Conservation (phyloP, 64 coral and sea anemone species). For the Trachythela sp. region DNA sequence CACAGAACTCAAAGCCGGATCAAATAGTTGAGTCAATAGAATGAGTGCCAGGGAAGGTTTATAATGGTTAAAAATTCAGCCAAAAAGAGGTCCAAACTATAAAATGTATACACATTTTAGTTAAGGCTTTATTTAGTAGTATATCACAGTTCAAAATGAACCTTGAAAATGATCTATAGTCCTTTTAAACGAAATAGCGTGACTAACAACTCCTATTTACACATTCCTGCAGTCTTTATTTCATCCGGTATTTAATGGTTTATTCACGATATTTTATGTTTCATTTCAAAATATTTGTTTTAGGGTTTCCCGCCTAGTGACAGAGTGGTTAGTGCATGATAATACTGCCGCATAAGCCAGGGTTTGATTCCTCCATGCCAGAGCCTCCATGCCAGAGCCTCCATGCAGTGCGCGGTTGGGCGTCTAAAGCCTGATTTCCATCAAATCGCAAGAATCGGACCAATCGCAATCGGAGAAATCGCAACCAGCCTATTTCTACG, state of each 20-base stretch:
- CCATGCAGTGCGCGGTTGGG: too few species aligned
- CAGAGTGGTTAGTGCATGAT: background rate
- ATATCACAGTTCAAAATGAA: background rate
- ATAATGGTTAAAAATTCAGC: background rate
- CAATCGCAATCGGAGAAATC: too few species aligned
- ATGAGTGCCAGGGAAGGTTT: background rate
- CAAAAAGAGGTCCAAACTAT: background rate
- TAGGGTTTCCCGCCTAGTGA: background rate
- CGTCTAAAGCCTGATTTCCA: too few species aligned
- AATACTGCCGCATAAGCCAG: too few species aligned
- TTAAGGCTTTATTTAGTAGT: background rate
- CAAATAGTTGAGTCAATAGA: background rate
- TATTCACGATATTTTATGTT: background rate
- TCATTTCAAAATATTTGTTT: background rate
- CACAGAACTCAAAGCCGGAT: background rate
- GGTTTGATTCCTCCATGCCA: too few species aligned
- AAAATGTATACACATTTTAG: background rate
- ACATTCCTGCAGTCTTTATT: background rate
- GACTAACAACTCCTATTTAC: background rate
- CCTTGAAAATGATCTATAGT: background rate
- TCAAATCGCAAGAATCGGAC: too few species aligned
- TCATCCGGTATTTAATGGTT: background rate
- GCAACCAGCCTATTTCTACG: too few species aligned
- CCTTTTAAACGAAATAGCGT: background rate
- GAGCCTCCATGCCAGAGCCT: too few species aligned